phyloP scores from a whole-genome alignment of 2,888 invertebrate genomes.

The Agrenia bidenticulata region DNA sequence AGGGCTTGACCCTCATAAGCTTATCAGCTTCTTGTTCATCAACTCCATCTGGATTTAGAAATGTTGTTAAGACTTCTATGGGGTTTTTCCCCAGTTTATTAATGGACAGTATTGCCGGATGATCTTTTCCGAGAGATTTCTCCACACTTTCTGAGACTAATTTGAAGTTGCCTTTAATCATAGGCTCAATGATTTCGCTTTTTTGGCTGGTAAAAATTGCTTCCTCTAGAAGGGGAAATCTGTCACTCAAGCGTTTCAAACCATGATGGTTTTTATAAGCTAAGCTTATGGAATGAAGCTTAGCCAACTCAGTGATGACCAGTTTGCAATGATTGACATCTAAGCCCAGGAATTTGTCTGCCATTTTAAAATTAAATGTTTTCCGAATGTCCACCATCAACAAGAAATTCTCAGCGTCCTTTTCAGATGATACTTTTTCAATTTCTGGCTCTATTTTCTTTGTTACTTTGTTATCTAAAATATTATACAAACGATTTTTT shows the following conservation, averaged over 20 bases:
- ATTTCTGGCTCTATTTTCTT: no score
- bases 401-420: constrained; percentile 26
- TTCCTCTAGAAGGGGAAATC: constrained; percentile 17
- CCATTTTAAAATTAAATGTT: constrained; percentile 46
- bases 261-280: constrained; percentile 20
- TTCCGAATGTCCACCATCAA: constrained; percentile 47
- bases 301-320: constrained; percentile 44
- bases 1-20: constrained; percentile 16
- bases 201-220: constrained; percentile 12
- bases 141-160: neutral
- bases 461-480: no score
- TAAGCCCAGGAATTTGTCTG: constrained; percentile 34
- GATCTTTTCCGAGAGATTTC: constrained; percentile 4
- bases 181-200: neutral
- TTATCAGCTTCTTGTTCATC: constrained; percentile 26
- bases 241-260: neutral
- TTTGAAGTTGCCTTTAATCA: constrained; percentile 1
- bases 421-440: neutral
- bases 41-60: constrained; percentile 17
- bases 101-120: constrained; percentile 8
- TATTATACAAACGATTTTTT: no score
- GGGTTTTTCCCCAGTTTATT: constrained; percentile 2
- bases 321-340: constrained; percentile 38
- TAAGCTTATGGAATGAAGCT: constrained; percentile 19
- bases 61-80: neutral